Base-by-base conservation (phyloP, 2,113 vertebrate genomes). In the Eublepharis macularius region DNA sequence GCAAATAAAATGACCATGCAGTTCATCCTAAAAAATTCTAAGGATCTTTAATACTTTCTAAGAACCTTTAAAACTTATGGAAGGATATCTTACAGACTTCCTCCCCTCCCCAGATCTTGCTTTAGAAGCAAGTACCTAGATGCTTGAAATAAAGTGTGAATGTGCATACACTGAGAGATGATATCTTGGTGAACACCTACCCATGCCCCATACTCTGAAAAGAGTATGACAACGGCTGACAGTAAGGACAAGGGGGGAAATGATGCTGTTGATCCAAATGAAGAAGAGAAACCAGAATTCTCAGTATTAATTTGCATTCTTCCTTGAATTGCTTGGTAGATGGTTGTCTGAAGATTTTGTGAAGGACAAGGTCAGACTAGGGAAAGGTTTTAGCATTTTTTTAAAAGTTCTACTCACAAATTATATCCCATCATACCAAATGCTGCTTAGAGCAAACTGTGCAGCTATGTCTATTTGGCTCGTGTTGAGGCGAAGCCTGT, bases 371-470 rank as follows among this genome's bases (percentile, higher is more conserved):
- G 49, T 57, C 49, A 73, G 24, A 41, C 36, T 32, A 9, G 34
- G 19, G 66, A 24, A n/a, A n/a, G 51, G 24, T 47, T 41, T 34
- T 80, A 43, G 43, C 63, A 57, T 63, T 60, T 74, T 17, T 36
- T 32, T 82, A 63, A 34, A 29, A 10, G 26, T 60, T 72, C 24
- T 73, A 69, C 51, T 82, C 51, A 60, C 39, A 43, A 60, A 73
- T 68, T 82, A 32, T 74, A 49, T 72, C 39, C 47, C 72, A 68
- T 82, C 68, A 41, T 49, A 70, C 80, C 49, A 82, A 39, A 82
- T 82, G 81, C 81, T 82, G 29, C 81, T 82, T 70, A 45, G 2
- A 63, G 51, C 54, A 82, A 82, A 73, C 29, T 43, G 70, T 60
- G 47, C 21, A 39, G 51, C 60, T 26, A 74, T 73, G 49, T 82